These are phyloP conservation scores for Lycodopsis pacificus DNA, from an alignment of 2,797 vertebrate genomes.

Conservation along the genomic window DNA sequence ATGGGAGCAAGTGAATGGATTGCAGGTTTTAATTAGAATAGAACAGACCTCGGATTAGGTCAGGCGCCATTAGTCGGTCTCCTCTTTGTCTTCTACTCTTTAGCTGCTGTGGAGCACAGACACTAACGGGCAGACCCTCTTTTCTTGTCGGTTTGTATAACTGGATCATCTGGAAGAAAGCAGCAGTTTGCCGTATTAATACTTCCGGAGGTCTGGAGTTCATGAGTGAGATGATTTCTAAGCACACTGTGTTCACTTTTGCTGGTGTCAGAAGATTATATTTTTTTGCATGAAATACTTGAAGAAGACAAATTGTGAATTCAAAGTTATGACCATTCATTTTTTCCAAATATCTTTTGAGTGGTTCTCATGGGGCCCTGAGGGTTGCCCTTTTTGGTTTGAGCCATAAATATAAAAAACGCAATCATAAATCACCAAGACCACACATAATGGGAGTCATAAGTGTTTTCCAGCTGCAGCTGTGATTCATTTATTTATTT, in stretches of 20 bases:
- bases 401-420: conserved; percentile 19
- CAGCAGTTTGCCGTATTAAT: conserved; percentile 42
- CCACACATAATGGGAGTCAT: conserved; percentile 32
- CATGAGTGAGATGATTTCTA: conserved; percentile 34
- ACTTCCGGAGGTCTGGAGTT: conserved; percentile 45
- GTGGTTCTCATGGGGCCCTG: neutral
- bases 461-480: conserved; percentile 17
- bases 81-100: conserved; percentile 10
- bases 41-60: conserved; percentile 63
- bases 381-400: conserved; percentile 23
- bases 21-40: conserved; percentile 73
- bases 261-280: conserved; percentile 18
- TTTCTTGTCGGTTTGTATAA: conserved; percentile 31
- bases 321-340: conserved; percentile 26
- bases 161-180: conserved; percentile 36
- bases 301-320: neutral
- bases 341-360: conserved; percentile 28
- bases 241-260: conserved; percentile 18
- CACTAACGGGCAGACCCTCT: conserved; percentile 1
- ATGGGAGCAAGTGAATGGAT: conserved; percentile 68
- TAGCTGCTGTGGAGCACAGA: conserved; percentile 11
- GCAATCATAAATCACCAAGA: conserved; percentile 42
- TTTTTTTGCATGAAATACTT: conserved; percentile 2
- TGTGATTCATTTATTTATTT: neutral
- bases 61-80: conserved; percentile 47